phyloP scores from a whole-genome alignment of 2,113 vertebrate genomes.

The Orcinus orca region DNA sequence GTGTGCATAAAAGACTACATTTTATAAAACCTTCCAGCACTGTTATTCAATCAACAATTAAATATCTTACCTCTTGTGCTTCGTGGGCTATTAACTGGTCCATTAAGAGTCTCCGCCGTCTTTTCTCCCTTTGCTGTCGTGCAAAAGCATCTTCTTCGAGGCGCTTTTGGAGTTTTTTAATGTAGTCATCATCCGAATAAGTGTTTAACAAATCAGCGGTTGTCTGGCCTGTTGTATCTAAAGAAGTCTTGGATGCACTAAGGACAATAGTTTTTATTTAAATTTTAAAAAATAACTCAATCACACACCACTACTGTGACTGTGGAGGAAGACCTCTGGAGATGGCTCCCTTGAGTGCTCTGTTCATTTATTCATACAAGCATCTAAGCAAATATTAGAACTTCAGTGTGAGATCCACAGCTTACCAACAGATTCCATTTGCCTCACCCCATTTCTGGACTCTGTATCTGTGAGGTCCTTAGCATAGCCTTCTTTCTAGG shows the following conservation, averaged over 20 bases:
- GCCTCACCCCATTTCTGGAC: not conserved
- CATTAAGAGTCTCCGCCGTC: constrained; percentile 85
- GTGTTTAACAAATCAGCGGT: constrained; percentile 78
- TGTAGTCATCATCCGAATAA: constrained; percentile 88
- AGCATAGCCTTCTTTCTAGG: not conserved
- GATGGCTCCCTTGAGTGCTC: not conserved
- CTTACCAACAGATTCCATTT: not conserved
- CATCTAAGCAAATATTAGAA: not conserved
- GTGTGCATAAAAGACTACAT: not conserved
- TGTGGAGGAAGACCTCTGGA: not conserved
- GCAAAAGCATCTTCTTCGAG: constrained; percentile 86
- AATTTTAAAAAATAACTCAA: not conserved
- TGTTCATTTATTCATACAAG: not conserved
- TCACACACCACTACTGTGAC: not conserved
- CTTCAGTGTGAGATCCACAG: not conserved
- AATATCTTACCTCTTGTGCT: constrained; percentile 86
- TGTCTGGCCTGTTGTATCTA: constrained; percentile 37
- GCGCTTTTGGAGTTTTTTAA: constrained; percentile 89
- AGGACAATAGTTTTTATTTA: constrained; percentile 57
- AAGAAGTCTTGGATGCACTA: constrained; percentile 58
- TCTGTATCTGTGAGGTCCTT: not conserved
- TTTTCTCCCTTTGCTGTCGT: constrained; percentile 89
- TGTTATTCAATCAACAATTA: not conserved
- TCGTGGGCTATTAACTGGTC: constrained; percentile 88
- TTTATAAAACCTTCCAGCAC: not conserved